These are phyloP conservation scores for Labia minor DNA, from an alignment of 2,888 invertebrate genomes.

Conservation along the genomic window DNA sequence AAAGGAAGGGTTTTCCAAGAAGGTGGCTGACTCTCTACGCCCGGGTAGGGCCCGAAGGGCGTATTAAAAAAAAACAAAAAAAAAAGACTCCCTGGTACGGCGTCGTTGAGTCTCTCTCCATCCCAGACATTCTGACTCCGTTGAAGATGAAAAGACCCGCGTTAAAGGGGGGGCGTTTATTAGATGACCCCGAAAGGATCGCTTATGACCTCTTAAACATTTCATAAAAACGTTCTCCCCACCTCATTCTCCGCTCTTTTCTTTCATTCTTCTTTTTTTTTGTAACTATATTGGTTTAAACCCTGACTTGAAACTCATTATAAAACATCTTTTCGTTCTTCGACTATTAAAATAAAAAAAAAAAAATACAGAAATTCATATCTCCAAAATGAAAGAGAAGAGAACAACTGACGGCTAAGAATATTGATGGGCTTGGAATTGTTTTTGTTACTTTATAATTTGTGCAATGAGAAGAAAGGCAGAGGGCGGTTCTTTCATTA, in stretches of 20 bases:
- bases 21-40: not conserved
- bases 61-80: not conserved
- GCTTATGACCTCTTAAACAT: conserved; percentile 8
- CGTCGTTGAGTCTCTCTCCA: not conserved
- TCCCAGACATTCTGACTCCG: conserved; percentile 5
- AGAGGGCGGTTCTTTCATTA: too few relatives aligned
- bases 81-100: not conserved
- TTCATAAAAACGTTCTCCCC: conserved; percentile 1
- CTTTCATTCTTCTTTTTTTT: not conserved
- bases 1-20: not conserved
- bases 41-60: not conserved
- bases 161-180: conserved; percentile 3
- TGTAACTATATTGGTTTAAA: conserved; percentile 13
- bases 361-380: too few relatives aligned
- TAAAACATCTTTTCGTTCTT: not conserved
- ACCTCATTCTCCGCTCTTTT: not conserved
- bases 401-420: too few relatives aligned
- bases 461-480: too few relatives aligned
- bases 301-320: conserved; percentile 2
- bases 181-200: conserved; percentile 2
- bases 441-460: too few relatives aligned
- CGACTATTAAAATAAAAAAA: too few relatives aligned
- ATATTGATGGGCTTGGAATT: too few relatives aligned
- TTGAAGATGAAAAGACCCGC: not conserved
- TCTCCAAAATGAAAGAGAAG: too few relatives aligned